Evolutionary conservation across 2,888 invertebrate species (phyloP).

Genomic region (Dendrolimus pini): DNA sequence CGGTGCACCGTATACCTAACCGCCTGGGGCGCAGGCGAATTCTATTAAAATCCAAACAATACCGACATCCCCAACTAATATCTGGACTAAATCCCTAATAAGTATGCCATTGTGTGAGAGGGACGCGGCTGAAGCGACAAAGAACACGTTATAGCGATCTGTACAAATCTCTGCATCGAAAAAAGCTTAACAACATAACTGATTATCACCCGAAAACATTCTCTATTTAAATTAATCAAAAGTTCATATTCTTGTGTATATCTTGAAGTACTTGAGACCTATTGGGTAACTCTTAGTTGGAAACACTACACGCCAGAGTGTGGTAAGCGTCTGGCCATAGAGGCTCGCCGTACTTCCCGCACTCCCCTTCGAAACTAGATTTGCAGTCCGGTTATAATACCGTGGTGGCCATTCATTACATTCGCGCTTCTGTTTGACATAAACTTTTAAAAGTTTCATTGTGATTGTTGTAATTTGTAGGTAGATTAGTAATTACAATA

Average conservation of each 20-base stretch:
- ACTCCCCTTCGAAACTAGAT: slow-evolving; percentile 72
- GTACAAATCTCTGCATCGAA: slow-evolving; percentile 18
- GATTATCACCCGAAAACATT: slow-evolving; percentile 14
- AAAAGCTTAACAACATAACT: slow-evolving; percentile 5
- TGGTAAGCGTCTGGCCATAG: slow-evolving; percentile 74
- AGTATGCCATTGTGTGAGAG: slow-evolving; percentile 77
- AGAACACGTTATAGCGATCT: slow-evolving; percentile 75
- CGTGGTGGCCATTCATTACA: slow-evolving; percentile 63
- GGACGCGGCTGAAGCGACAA: slow-evolving; percentile 70
- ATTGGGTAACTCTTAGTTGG: slow-evolving; percentile 26
- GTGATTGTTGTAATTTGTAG: slow-evolving; percentile 35
- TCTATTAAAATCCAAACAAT: slow-evolving; percentile 76
- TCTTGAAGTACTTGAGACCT: slow-evolving; percentile 23
- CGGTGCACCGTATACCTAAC: slow-evolving; percentile 41
- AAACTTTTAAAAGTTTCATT: slow-evolving; percentile 47
- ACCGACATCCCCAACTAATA: slow-evolving; percentile 74
- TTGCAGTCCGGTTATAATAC: slow-evolving; percentile 73
- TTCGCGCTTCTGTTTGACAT: slow-evolving; percentile 59
- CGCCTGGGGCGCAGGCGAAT: slow-evolving; percentile 65
- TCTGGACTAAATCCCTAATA: slow-evolving; percentile 77
- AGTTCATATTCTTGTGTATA: slow-evolving; percentile 18
- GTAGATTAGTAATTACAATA: slow-evolving; percentile 28
- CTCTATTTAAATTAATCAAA: slow-evolving; percentile 5
- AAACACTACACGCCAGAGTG: slow-evolving; percentile 64
- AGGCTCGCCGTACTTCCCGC: slow-evolving; percentile 74